A percentile compares a stretch with the other conserved stretches of the same genome.
These are phyloP conservation scores for Lophochroa leadbeateri DNA, from an alignment of 2,113 vertebrate species.

Conservation along the genomic window DNA sequence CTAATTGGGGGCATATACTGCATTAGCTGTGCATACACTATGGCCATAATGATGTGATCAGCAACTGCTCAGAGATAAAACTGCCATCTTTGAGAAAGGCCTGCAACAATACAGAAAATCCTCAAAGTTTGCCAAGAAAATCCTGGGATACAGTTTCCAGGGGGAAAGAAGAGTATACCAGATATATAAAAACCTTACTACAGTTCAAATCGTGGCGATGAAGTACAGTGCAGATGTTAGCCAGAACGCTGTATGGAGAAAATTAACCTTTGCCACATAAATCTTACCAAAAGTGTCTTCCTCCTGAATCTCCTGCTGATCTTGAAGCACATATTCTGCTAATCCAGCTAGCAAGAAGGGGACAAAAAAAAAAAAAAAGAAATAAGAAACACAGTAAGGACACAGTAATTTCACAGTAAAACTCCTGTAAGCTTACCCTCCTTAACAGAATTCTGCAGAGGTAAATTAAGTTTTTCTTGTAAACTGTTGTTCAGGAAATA, in stretches of 20 bases:
- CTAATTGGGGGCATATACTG: not conserved
- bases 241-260: not conserved
- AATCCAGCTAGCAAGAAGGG: slow-evolving; percentile 65
- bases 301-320: slow-evolving; percentile 63
- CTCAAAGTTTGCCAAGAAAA: not conserved
- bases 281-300: slow-evolving; percentile 77
- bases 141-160: not conserved
- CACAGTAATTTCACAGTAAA: not conserved
- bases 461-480: slow-evolving; percentile 47
- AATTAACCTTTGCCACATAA: not conserved
- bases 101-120: not conserved
- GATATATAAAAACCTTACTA: not conserved
- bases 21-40: not conserved
- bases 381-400: not conserved
- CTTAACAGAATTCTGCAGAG: not conserved
- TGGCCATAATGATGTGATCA: not conserved
- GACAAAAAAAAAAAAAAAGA: not conserved
- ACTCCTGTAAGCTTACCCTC: not conserved
- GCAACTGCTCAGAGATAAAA: not conserved
- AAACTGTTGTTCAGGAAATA: slow-evolving; percentile 50
- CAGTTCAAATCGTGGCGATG: not conserved
- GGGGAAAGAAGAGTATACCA: not conserved
- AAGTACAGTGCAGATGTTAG: not conserved
- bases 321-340: slow-evolving; percentile 77
- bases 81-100: not conserved